Evolutionary conservation across 2,113 vertebrate genomes (phyloP).

Genomic region (Gavia stellata): DNA sequence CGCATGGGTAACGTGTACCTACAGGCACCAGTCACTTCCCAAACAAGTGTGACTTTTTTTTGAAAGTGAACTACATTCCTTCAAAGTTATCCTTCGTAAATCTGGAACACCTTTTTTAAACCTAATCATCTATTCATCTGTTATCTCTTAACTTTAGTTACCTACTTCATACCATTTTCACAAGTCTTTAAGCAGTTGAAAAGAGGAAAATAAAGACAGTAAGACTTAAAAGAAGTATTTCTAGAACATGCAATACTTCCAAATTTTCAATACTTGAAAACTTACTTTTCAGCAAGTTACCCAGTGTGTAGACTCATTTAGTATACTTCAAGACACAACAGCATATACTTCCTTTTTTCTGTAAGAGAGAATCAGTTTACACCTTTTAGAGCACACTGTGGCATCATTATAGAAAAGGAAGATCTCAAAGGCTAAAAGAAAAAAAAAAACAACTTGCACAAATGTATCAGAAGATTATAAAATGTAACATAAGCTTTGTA

Average conservation of each 20-base stretch:
- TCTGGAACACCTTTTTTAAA: background rate
- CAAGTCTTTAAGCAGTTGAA: background rate
- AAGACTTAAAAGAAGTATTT: background rate
- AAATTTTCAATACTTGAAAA: background rate
- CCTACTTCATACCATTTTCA: background rate
- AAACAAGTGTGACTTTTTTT: background rate
- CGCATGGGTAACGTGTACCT: fast-evolving
- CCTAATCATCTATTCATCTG: background rate
- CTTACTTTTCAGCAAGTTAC: background rate
- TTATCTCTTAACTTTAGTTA: background rate
- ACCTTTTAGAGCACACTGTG: background rate
- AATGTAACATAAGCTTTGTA: background rate
- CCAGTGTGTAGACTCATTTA: background rate
- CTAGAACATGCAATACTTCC: background rate
- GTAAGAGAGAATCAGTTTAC: background rate
- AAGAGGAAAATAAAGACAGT: background rate
- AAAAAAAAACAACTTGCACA: background rate
- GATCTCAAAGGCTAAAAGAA: background rate
- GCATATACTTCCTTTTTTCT: background rate
- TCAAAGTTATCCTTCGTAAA: background rate
- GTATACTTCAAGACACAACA: background rate
- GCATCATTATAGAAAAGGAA: background rate
- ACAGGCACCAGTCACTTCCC: fast-evolving
- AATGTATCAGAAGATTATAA: background rate
- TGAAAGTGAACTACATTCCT: background rate